These are phyloP conservation scores for Poecile montanus DNA, from an alignment of 2,797 vertebrate genomes.

Conservation along the genomic window DNA sequence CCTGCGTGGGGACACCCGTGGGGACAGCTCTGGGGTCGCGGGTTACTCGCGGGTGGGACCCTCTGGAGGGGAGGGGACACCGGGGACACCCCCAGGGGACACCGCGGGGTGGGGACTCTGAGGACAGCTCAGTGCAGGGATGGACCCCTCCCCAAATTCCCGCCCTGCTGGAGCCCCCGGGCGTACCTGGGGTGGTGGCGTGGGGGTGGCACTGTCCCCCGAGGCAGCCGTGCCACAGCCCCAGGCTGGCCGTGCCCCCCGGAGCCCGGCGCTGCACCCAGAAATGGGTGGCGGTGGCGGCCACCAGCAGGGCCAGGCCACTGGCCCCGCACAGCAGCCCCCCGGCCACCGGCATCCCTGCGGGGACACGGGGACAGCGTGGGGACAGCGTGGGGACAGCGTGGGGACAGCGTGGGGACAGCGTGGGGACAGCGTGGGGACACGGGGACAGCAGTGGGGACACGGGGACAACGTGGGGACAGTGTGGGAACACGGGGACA, in stretches of 20 bases:
- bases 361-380: neutral
- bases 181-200: conserved; percentile 83
- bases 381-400: neutral
- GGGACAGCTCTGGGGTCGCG: too few species aligned
- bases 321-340: conserved; percentile 83
- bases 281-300: conserved; percentile 84
- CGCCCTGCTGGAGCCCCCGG: neutral
- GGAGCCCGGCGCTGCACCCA: conserved; percentile 87
- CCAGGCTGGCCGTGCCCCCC: conserved; percentile 81
- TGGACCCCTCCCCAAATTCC: neutral
- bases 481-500: neutral
- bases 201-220: conserved; percentile 85
- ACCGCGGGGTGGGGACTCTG: neutral
- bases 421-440: neutral
- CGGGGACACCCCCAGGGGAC: neutral
- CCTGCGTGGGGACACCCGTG: neutral
- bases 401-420: neutral
- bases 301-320: conserved; percentile 83
- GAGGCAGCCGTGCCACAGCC: conserved; percentile 87
- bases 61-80: too few species aligned
- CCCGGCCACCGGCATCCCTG: conserved; percentile 78
- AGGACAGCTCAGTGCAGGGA: neutral
- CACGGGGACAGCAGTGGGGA: neutral
- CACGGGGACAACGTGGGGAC: neutral
- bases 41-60: too few species aligned